Percentiles rank a stretch among this genome's conserved stretches.
Conservation (phyloP, 1,140 invertebrate species). For the Micrasema minimum region DNA sequence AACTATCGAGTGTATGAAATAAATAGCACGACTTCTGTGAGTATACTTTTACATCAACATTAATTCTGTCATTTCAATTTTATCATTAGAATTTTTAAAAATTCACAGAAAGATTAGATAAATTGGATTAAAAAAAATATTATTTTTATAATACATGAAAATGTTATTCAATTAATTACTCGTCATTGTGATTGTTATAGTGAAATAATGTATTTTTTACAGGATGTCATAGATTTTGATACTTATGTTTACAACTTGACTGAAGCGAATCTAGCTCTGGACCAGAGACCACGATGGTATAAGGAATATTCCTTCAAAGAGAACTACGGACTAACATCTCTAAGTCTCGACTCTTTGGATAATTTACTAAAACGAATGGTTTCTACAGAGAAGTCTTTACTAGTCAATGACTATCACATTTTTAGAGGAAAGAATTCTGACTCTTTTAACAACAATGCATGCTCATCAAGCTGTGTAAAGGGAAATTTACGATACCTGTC, state of each 20-base stretch:
- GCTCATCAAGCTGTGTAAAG: constrained; percentile 69
- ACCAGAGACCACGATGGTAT: constrained; percentile 71
- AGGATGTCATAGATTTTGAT: constrained; percentile 75
- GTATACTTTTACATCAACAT: too few species aligned
- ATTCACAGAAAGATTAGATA: too few species aligned
- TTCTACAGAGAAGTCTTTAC: constrained; percentile 55
- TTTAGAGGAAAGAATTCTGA: constrained; percentile 70
- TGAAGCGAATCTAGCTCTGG: constrained; percentile 73
- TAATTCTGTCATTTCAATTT: too few species aligned
- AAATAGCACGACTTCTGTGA: constrained; percentile 71
- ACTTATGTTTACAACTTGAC: constrained; percentile 84
- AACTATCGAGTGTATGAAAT: constrained; percentile 83
- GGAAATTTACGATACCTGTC: constrained; percentile 69
- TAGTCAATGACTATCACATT: constrained; percentile 62
- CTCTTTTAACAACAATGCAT: constrained; percentile 64
- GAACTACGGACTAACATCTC: constrained; percentile 68
- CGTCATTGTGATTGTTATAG: too few species aligned
- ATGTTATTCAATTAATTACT: too few species aligned
- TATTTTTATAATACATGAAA: too few species aligned
- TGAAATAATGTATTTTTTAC: too few species aligned
- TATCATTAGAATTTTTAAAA: too few species aligned
- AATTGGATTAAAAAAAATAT: too few species aligned
- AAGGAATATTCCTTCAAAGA: constrained; percentile 76
- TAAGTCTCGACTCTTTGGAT: constrained; percentile 64
- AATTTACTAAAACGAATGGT: constrained; percentile 67